Base-by-base conservation (phyloP, 2,113 vertebrate species). In the Amazona guildingii region DNA sequence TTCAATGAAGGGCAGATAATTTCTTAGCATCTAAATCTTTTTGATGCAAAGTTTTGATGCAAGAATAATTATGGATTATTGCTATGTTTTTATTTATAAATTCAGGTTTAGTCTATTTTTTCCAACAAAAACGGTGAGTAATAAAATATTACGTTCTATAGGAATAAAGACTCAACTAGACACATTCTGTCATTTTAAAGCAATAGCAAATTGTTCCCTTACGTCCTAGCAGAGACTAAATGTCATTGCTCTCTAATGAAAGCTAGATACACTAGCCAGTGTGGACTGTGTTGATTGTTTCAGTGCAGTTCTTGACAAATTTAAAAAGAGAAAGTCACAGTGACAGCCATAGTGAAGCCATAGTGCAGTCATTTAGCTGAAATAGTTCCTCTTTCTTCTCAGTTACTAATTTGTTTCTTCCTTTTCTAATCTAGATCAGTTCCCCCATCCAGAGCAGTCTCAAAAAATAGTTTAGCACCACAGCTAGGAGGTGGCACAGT, bases 1-100 rank as follows among this genome's bases (percentile, higher is more conserved):
- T 97, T 97, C 80, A 75, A 6, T 95, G 72, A 97, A 91, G 74
- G 80, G 29, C 81, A 96, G 55, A 63, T 37, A 90, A 80, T 94
- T 93, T 75, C 87, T 95, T 81, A 69, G 41, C 61, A 87, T 69
- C 59, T 88, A 61, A 97, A 79, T 81, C 24, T 67, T 78, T 73
- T 73, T 39, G 27, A 61, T 11, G 4, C 43, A 74, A 78, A 78
- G 29, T 28, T 68, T 89, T 88, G 37, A 66, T 16, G 21, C 21
- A 59, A 35, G 24, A 24, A 35, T 35, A 35, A 10, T 18, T 3
- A 5, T 35, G 7, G 27, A 37, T 46, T 74, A 31, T 49, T 68
- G 11, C 29, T 93, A 29, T 37, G 37, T 11, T 92, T 87, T 78
- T 69, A 57, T 76, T 59, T 46, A 35, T 43, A 11, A 28, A 23